Evolutionary conservation across 53 echinoderm and acorn worm species (phyloP), one percentile per base, ranked within the genome.

Genomic region (Antedon mediterranea): DNA sequence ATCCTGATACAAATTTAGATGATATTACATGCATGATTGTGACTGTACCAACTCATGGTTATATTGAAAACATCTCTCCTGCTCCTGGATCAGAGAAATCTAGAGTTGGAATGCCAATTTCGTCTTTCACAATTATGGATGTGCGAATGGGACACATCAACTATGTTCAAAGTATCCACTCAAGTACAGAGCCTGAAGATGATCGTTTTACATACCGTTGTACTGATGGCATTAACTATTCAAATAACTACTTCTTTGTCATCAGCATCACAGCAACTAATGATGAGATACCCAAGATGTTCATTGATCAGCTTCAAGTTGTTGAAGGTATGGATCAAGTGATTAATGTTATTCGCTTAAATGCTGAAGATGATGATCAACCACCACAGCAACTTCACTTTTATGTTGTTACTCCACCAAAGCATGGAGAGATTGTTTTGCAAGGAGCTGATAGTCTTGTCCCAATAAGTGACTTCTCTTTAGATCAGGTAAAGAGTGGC

Each of bases 11-110:
- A 26, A 83, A 87, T 75, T 88, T 90, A 79, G 92, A 98, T 90
- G 98, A 98, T 34, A 79, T 93, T 71, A 73, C 89, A 29, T 98
- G 98, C 79, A 98, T 92, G 3, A 85, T 98, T 31, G 41, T 88
- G 29, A 83, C 84, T 28, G 83, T 43, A 74, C 79, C 98, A 71
- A 84, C 76, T 29, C 34, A 78, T 32, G 92, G 98, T 32, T 98
- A 98, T 78, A 81, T 98, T 11, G 98, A 98, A 74, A 98, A 98
- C 71, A 93, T 98, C 31, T 85, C 98, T 30, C 98, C 98, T 33
- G 92, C 98, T 6, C 92, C 98, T 78, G 98, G 98, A 33, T 98
- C 98, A 3, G 98, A 98, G 74, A 98, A 98, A 75, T 98, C 98
- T 14, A 85, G 98, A 75, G 81, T 85, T 80, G 98, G 98, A 23